Evolutionary conservation across 2,888 invertebrate genomes (phyloP).

Genomic region (Caradrina kadenii): DNA sequence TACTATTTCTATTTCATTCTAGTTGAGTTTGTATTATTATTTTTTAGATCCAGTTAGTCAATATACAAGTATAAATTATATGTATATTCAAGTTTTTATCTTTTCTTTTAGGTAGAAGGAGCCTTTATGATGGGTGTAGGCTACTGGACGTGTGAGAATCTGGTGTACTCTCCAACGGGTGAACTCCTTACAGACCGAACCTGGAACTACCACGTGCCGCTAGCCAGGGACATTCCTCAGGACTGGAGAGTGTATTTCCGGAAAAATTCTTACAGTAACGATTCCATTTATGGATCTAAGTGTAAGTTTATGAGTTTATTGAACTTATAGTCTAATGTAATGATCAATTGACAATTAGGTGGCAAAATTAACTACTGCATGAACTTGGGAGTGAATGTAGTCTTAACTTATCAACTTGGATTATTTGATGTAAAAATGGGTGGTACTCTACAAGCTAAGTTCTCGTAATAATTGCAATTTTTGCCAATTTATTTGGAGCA

Average conservation of each 20-base stretch:
- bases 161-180: conserved; percentile 92
- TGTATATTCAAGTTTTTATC: too few relatives aligned
- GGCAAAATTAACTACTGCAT: neutral
- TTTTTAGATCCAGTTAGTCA: too few relatives aligned
- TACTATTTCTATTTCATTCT: too few relatives aligned
- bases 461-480: conserved; percentile 25
- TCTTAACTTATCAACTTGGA: neutral
- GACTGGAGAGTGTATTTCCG: conserved; percentile 93
- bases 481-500: conserved; percentile 22
- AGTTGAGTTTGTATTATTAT: too few relatives aligned
- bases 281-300: conserved; percentile 92
- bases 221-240: conserved; percentile 93
- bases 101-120: conserved; percentile 90
- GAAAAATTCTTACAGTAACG: conserved; percentile 91
- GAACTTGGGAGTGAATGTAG: neutral
- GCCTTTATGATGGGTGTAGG: conserved; percentile 94
- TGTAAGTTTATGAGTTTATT: conserved; percentile 77
- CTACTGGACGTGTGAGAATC: conserved; percentile 93
- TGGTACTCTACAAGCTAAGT: conserved; percentile 15
- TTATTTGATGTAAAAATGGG: neutral
- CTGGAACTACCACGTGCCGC: conserved; percentile 94
- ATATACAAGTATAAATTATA: too few relatives aligned
- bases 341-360: too few relatives aligned
- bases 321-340: too few relatives aligned
- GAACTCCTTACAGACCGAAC: conserved; percentile 93